Conservation (phyloP, 2,113 vertebrate genomes). For the Okapia johnstoni region DNA sequence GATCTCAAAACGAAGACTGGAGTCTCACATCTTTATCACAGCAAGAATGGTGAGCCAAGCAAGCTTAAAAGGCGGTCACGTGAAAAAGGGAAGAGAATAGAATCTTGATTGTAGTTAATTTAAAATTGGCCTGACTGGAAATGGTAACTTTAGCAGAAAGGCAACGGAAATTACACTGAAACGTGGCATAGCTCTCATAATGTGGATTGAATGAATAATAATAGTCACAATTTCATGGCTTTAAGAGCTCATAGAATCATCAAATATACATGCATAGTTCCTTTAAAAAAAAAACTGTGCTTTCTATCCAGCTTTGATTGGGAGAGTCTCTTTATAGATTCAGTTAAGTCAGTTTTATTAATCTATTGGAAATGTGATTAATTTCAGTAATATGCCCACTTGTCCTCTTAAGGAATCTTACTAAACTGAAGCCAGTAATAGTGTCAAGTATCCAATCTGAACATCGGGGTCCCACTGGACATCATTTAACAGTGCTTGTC, state of each 20-base stretch:
- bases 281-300: background rate
- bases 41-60: constrained; percentile 23
- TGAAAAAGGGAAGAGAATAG: constrained; percentile 56
- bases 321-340: background rate
- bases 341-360: constrained; percentile 8
- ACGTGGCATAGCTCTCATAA: constrained; percentile 35
- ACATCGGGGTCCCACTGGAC: background rate
- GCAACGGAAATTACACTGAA: constrained; percentile 53
- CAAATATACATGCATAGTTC: background rate
- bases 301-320: background rate
- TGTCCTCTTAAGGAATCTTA: background rate
- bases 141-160: constrained; percentile 56
- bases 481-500: background rate
- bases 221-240: constrained; percentile 33
- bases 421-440: background rate
- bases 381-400: background rate
- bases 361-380: constrained; percentile 35
- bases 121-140: constrained; percentile 56
- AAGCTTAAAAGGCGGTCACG: constrained; percentile 44
- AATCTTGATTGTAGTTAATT: constrained; percentile 66
- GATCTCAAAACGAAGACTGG: constrained; percentile 37
- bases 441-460: background rate
- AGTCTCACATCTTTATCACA: constrained; percentile 32
- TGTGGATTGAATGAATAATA: constrained; percentile 38
- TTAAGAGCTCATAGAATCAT: constrained; percentile 22